Conservation (phyloP, 2,113 vertebrate species). For the Rana temporaria region DNA sequence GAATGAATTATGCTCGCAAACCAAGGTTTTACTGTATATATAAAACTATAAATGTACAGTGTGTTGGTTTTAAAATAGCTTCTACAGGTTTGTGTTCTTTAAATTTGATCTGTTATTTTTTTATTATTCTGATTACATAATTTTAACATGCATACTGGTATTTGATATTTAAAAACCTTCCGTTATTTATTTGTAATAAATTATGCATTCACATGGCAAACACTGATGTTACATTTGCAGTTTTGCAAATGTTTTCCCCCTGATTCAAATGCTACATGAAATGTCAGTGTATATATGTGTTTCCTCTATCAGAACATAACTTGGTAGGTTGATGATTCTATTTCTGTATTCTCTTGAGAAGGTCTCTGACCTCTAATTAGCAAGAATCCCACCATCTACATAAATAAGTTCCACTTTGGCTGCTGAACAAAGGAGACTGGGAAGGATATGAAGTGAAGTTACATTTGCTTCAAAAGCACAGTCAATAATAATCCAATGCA, state of each 20-base stretch:
- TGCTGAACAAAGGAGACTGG: constrained; percentile 9
- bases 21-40: too few relatives aligned
- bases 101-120: too few relatives aligned
- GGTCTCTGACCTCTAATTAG: constrained; percentile 54
- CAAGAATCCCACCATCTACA: constrained; percentile 31
- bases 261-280: constrained; percentile 44
- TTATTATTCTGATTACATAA: too few relatives aligned
- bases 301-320: constrained; percentile 2
- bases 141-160: not conserved
- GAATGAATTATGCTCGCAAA: too few relatives aligned
- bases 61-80: too few relatives aligned
- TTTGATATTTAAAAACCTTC: constrained; percentile 12
- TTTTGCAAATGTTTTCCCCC: constrained; percentile 14
- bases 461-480: constrained; percentile 39
- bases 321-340: constrained; percentile 30
- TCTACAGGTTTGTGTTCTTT: too few relatives aligned
- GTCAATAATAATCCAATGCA: constrained; percentile 1
- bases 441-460: constrained; percentile 35
- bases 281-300: constrained; percentile 6
- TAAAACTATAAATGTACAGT: too few relatives aligned
- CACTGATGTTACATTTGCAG: constrained; percentile 15
- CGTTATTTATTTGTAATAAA: constrained; percentile 6
- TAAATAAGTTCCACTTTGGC: constrained; percentile 39
- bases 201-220: constrained; percentile 8
- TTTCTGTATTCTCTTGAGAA: constrained; percentile 41